These are phyloP conservation scores for Timema cristinae DNA, from an alignment of 2,888 invertebrate species.

Conservation along the genomic window DNA sequence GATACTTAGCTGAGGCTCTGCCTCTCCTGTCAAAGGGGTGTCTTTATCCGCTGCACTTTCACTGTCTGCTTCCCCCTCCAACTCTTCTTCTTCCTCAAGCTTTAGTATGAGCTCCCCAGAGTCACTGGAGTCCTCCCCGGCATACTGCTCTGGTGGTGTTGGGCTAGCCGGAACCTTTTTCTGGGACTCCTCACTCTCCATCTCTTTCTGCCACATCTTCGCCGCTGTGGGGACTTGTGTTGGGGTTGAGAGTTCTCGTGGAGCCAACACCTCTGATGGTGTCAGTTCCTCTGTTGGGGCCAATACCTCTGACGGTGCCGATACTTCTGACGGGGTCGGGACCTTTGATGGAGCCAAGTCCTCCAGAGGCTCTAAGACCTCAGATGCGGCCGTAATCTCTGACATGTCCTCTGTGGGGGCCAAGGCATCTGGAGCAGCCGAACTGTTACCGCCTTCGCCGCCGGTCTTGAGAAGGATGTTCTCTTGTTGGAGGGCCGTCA, in stretches of 20 bases:
- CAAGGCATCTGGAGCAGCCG: neutral
- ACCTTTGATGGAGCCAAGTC: neutral
- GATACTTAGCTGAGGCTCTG: too few relatives aligned
- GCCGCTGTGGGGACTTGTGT: neutral
- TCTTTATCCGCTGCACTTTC: neutral
- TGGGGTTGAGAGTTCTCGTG: neutral
- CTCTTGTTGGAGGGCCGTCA: slow-evolving; percentile 59
- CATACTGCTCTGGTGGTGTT: slow-evolving; percentile 39
- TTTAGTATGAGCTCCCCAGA: slow-evolving; percentile 46
- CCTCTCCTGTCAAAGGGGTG: too few relatives aligned
- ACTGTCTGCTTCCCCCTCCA: slow-evolving; percentile 40
- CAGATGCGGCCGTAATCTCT: slow-evolving; percentile 18
- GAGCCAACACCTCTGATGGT: neutral
- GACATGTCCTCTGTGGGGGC: slow-evolving; percentile 19
- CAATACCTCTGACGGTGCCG: too few relatives aligned
- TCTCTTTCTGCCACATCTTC: neutral
- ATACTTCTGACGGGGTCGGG: neutral
- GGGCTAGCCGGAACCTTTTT: slow-evolving; percentile 40
- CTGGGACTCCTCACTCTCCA: slow-evolving; percentile 24
- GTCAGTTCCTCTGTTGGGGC: neutral
- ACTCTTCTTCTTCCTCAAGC: slow-evolving; percentile 46
- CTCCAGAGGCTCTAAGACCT: neutral
- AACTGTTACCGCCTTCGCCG: neutral
- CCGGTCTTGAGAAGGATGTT: slow-evolving; percentile 34
- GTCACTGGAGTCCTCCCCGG: slow-evolving; percentile 44